Evolutionary conservation across 1,140 invertebrate species (phyloP), one percentile per base, ranked within the genome.

Genomic region (Zaprionus inermis): DNA sequence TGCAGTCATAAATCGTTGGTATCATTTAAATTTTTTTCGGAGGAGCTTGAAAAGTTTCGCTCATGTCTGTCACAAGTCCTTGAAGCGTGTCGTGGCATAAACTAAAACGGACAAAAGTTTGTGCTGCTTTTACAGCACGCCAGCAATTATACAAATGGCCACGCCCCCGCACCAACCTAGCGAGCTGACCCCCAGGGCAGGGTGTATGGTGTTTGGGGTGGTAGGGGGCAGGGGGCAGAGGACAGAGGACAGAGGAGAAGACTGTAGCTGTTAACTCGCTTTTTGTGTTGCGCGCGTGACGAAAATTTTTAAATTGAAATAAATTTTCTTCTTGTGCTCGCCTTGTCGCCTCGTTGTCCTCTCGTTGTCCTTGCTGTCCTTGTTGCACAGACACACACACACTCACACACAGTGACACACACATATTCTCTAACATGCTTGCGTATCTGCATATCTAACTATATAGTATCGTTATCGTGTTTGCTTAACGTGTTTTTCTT

Each of bases 301-400:
- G 77, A 84, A 88, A 89, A 88, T 88, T 89, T 88, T 88, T 88
- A 88, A 88, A 88, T 88, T 88, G 84, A 89, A 84, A 88, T 88
- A 88, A 84, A 88, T 81, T 88, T 89, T 24, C 72, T 79, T 84
- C 24, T 76, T 79, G 61, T 69, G 68, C 44, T 68, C 56, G 55
- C 56, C 65, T 68, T 73, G 71, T 61, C 38, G 63, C 69, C 46
- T 30, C 30, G 34, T 68, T 79, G 66, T 74, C 49, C 55, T 65
- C 44, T 65, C 44, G 64, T 63, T 79, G 78, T 84, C 78, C 75
- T 68, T 72, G 71, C 66, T 82, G 72, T 83, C 79, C 84, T 88
- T 86, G 84, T 72, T 77, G 30, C 49, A n/a, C 73, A 54, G 34
- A 54, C 11, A 30, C 57, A 44, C n/a, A 51, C 44, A 49, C 22